Conservation (phyloP, 2,113 vertebrate species). For the Eupsittula cactorum region DNA sequence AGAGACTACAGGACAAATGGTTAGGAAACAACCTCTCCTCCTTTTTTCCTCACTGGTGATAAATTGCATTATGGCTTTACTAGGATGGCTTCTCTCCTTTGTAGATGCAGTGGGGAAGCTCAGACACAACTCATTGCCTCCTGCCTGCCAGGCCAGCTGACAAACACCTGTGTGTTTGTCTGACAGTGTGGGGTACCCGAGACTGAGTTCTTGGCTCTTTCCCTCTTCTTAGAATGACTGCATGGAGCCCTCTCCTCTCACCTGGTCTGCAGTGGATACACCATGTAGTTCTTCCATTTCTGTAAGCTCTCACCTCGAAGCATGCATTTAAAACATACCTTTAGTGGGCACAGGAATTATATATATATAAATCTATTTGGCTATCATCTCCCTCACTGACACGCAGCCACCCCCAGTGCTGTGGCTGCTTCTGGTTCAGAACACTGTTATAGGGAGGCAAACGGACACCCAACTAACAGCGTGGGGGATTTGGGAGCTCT, state of each 20-base stretch:
- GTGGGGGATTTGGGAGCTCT: fast-evolving
- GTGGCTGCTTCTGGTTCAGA: background rate
- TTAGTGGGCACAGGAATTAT: fast-evolving
- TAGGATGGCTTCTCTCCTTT: background rate
- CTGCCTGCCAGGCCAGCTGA: background rate
- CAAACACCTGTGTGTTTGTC: background rate
- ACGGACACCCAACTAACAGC: background rate
- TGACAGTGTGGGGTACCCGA: fast-evolving
- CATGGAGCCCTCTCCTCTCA: background rate
- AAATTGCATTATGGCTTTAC: background rate
- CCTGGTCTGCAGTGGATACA: fast-evolving
- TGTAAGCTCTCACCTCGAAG: background rate
- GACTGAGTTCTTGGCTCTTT: background rate
- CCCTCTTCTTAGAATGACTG: too few species aligned
- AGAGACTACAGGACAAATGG: background rate
- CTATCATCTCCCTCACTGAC: background rate
- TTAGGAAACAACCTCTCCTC: background rate
- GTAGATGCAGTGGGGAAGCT: background rate
- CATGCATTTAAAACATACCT: background rate
- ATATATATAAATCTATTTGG: background rate
- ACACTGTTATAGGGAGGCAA: too few species aligned
- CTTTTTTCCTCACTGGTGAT: background rate
- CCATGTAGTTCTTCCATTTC: background rate
- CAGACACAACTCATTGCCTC: background rate
- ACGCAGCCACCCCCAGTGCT: background rate